A percentile compares a stretch with the other conserved stretches of the same genome.
Conservation (phyloP, 2,113 vertebrate species). For the Cisticola juncidis region DNA sequence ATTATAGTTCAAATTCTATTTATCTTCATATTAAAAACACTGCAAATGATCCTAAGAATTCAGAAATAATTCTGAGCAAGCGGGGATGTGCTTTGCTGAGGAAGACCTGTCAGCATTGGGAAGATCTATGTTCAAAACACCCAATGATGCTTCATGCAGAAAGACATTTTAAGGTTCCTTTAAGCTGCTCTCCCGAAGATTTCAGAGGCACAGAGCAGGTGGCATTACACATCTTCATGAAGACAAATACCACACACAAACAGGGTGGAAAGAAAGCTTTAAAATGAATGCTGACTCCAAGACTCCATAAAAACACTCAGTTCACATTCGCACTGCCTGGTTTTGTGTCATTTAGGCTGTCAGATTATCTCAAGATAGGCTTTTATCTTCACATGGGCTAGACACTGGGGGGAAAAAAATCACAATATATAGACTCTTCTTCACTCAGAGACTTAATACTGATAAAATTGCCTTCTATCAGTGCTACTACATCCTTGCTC, state of each 20-base stretch:
- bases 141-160: neutral
- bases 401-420: accelerated
- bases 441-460: neutral
- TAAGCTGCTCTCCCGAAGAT: neutral
- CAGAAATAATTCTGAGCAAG: neutral
- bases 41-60: neutral
- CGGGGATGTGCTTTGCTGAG: neutral
- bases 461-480: neutral
- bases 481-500: neutral
- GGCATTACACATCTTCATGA: neutral
- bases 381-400: neutral
- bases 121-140: neutral
- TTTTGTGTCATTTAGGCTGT: neutral
- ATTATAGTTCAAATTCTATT: neutral
- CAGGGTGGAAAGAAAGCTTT: neutral
- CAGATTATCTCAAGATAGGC: neutral
- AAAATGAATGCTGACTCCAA: neutral
- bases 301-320: neutral
- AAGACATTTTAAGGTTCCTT: neutral
- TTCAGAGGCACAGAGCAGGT: neutral
- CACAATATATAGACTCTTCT: neutral
- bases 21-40: neutral
- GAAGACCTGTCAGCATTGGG: neutral
- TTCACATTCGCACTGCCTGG: neutral
- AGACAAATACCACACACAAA: neutral